Evolutionary conservation across 1,140 invertebrate species (phyloP).

Genomic region (Pogonognathellus flavescens): DNA sequence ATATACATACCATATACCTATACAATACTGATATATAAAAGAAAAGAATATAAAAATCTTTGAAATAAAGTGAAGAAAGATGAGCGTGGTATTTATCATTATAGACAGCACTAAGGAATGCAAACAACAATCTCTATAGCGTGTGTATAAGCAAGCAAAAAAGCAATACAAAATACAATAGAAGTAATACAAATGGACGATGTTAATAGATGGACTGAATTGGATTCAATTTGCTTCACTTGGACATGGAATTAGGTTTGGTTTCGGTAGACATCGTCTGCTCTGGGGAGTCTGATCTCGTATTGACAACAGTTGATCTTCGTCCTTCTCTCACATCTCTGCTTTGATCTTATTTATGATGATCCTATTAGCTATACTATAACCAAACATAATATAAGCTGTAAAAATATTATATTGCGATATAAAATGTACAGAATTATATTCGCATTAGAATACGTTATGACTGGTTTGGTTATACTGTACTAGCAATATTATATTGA

Average conservation of each 20-base stretch:
- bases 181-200: not conserved
- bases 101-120: not conserved
- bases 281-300: no score
- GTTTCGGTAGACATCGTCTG: no score
- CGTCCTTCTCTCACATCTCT: slow-evolving; percentile 20
- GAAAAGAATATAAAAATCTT: no score
- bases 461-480: not conserved
- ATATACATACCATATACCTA: no score
- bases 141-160: not conserved
- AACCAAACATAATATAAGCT: not conserved
- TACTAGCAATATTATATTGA: not conserved
- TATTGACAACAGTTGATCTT: not conserved
- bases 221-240: not conserved
- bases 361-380: slow-evolving; percentile 39
- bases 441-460: no score
- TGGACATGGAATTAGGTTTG: slow-evolving; percentile 11
- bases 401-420: not conserved
- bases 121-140: not conserved
- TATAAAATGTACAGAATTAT: no score
- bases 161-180: not conserved
- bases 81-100: not conserved
- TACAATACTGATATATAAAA: no score
- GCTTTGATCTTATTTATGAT: slow-evolving; percentile 30
- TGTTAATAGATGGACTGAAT: slow-evolving; percentile 26
- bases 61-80: not conserved